Evolutionary conservation across 1,140 invertebrate genomes (phyloP).

Genomic region (Brachionus plicatilis): DNA sequence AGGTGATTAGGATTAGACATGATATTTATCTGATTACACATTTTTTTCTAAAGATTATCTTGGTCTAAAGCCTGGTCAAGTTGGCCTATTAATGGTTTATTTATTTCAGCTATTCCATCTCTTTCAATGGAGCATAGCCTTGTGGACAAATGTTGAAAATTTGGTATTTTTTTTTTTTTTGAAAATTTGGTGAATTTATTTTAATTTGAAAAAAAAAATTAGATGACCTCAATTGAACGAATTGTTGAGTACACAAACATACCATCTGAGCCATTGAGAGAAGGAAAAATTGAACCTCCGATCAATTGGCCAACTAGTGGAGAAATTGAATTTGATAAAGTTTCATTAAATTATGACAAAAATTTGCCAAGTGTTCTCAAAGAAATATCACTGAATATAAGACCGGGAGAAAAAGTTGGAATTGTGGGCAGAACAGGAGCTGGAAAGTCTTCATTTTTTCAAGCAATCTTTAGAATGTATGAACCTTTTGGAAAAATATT

Average conservation of each 20-base stretch:
- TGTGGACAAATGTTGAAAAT: conserved; percentile 19
- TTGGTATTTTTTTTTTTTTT: conserved; percentile 66
- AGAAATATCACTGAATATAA: conserved; percentile 17
- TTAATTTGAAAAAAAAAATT: conserved; percentile 46
- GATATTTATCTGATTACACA: not conserved
- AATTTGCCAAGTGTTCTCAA: not conserved
- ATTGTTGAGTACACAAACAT: conserved; percentile 36
- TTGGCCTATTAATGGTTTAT: conserved; percentile 37
- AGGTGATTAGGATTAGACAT: not conserved
- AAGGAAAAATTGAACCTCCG: conserved; percentile 42
- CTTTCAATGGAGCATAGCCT: conserved; percentile 27
- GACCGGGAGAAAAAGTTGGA: conserved; percentile 58
- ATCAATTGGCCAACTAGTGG: conserved; percentile 26
- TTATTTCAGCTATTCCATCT: conserved; percentile 34
- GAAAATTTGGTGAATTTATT: conserved; percentile 44
- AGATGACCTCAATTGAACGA: not conserved
- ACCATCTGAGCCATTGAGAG: conserved; percentile 41
- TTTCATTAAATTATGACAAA: conserved; percentile 35
- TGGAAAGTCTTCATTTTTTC: conserved; percentile 75
- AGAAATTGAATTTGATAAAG: conserved; percentile 29
- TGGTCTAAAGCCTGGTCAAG: conserved; percentile 20
- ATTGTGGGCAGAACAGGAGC: conserved; percentile 78
- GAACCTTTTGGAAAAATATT: conserved; percentile 58
- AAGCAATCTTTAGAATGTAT: conserved; percentile 59
- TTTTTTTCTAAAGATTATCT: not conserved